phyloP scores from a whole-genome alignment of 2,797 vertebrate species.

The Channa striata region DNA sequence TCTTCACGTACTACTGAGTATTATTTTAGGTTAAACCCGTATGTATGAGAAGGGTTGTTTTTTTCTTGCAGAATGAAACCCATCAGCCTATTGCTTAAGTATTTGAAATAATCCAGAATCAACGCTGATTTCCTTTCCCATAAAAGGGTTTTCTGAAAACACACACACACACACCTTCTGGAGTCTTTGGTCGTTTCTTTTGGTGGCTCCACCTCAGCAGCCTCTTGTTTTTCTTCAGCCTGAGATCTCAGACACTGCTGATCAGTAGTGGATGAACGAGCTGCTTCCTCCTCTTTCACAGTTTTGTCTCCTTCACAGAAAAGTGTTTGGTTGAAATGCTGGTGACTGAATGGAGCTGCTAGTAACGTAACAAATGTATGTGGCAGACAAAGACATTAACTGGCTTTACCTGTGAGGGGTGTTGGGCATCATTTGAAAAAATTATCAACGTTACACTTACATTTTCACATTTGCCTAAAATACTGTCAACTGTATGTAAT shows the following conservation, averaged over 20 bases:
- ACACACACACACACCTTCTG: slow-evolving; percentile 74
- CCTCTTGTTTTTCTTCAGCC: slow-evolving; percentile 34
- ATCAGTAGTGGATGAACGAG: slow-evolving; percentile 47
- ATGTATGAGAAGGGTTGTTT: too few relatives aligned
- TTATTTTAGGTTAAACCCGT: too few relatives aligned
- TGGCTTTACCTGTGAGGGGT: too few relatives aligned
- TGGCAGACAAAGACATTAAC: too few relatives aligned
- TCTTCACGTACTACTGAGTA: too few relatives aligned
- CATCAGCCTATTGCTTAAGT: too few relatives aligned
- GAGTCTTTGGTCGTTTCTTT: slow-evolving; percentile 61
- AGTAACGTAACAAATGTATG: too few relatives aligned
- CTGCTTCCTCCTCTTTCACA: slow-evolving; percentile 84
- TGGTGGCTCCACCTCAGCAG: slow-evolving; percentile 46
- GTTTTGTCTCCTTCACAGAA: slow-evolving; percentile 76
- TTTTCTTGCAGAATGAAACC: too few relatives aligned
- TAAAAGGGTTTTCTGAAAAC: neutral
- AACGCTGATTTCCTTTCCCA: neutral
- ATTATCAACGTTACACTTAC: neutral
- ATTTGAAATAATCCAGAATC: neutral
- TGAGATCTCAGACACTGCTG: slow-evolving; percentile 28
- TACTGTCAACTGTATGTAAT: too few relatives aligned
- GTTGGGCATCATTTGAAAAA: too few relatives aligned
- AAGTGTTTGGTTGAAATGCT: slow-evolving; percentile 31
- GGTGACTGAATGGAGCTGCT: neutral
- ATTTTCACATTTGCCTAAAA: too few relatives aligned